Evolutionary conservation across 1,140 invertebrate species (phyloP).

Genomic region (Oryctes rhinoceros): DNA sequence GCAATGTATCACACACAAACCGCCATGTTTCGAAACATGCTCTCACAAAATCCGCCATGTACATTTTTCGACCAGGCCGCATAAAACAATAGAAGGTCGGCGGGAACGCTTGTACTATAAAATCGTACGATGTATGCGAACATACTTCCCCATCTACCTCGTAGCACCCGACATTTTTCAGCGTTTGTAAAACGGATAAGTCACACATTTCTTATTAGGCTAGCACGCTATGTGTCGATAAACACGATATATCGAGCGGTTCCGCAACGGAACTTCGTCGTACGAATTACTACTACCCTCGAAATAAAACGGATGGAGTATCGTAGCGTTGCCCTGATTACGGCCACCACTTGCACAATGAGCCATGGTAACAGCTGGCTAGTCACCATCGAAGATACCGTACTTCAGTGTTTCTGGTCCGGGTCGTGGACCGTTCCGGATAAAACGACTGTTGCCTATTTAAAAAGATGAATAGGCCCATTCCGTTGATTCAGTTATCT

Average conservation of each 20-base stretch:
- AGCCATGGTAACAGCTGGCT: slow-evolving; percentile 4
- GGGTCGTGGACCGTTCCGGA: neutral
- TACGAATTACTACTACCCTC: slow-evolving; percentile 2
- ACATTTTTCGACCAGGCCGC: no score
- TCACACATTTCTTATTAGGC: neutral
- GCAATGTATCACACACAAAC: no score
- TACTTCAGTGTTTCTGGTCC: neutral
- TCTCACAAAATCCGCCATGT: no score
- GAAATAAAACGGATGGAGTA: neutral
- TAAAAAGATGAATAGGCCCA: slow-evolving; percentile 18
- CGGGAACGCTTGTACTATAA: no score
- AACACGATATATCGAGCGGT: neutral
- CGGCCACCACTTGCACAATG: neutral
- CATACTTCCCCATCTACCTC: no score
- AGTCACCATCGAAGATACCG: neutral
- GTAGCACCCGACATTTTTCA: neutral
- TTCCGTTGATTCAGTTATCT: slow-evolving; percentile 12
- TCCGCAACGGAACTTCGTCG: neutral
- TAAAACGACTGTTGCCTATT: slow-evolving; percentile 1
- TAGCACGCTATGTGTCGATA: neutral
- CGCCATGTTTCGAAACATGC: no score
- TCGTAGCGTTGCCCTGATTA: neutral
- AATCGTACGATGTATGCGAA: no score
- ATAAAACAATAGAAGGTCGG: no score
- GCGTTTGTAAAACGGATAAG: neutral